Evolutionary conservation across 2,797 vertebrate species (phyloP).

Genomic region (Cryptoblepharus egeriae): DNA sequence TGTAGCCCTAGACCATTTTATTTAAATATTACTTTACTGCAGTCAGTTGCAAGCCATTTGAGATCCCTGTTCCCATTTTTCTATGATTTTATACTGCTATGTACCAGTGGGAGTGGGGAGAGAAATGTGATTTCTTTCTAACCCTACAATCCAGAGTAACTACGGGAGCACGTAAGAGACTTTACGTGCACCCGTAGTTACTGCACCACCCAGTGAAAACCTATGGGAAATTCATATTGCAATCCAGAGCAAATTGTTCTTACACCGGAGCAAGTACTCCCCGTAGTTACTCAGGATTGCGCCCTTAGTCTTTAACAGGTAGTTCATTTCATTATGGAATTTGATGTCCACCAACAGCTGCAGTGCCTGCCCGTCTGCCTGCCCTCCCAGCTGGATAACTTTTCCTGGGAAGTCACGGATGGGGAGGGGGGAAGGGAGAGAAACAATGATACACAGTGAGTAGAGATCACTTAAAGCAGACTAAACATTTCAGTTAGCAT

Average conservation of each 20-base stretch:
- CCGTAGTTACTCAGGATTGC: no score
- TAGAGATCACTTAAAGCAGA: constrained; percentile 52
- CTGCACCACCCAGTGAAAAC: no score
- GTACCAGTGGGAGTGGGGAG: neutral
- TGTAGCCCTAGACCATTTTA: accelerated
- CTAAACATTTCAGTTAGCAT: constrained; percentile 71
- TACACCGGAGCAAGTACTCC: no score
- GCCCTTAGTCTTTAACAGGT: constrained; percentile 35
- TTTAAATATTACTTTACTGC: neutral
- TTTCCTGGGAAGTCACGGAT: constrained; percentile 51
- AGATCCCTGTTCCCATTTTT: neutral
- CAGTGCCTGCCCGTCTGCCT: constrained; percentile 1
- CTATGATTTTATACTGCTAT: neutral
- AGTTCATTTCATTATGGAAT: constrained; percentile 37
- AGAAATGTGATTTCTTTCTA: constrained; percentile 1
- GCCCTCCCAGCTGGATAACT: constrained; percentile 53
- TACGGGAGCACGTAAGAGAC: no score
- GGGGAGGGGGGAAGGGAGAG: constrained; percentile 47
- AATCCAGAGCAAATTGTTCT: no score
- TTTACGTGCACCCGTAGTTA: no score
- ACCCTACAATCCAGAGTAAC: no score
- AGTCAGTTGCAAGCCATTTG: neutral
- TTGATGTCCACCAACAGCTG: constrained; percentile 31
- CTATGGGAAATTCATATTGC: no score
- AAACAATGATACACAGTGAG: constrained; percentile 53